Evolutionary conservation across 2,888 invertebrate species (phyloP).

Genomic region (Yponomeuta cagnagella): DNA sequence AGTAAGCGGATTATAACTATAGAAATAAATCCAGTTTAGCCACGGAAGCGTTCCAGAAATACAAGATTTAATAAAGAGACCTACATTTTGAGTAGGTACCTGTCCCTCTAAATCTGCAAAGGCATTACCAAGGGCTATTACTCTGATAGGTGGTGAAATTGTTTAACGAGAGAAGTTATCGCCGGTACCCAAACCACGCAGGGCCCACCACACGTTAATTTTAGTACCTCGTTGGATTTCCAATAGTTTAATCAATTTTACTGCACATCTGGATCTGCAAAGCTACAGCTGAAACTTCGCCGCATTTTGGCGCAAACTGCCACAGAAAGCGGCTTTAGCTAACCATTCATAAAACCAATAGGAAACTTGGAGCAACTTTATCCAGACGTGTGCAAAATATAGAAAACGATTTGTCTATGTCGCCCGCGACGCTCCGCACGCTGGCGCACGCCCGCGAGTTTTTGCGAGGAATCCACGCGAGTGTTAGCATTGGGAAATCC

Average conservation of each 20-base stretch:
- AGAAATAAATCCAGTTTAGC: background rate
- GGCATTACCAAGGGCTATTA: background rate
- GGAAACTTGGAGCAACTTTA: constrained; percentile 19
- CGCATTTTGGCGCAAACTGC: background rate
- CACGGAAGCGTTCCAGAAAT: background rate
- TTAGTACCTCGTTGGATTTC: background rate
- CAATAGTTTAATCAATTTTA: background rate
- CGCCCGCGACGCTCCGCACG: constrained; percentile 15
- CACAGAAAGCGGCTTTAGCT: background rate
- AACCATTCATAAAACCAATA: constrained; percentile 3
- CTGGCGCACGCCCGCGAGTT: constrained; percentile 19
- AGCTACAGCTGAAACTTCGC: background rate
- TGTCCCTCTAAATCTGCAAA: background rate
- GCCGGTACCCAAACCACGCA: background rate
- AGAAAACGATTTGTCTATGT: constrained; percentile 29
- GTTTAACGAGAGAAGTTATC: background rate
- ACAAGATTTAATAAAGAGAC: background rate
- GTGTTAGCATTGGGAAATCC: constrained; percentile 15
- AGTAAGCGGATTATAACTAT: background rate
- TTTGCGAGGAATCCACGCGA: constrained; percentile 23
- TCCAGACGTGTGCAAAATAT: constrained; percentile 21
- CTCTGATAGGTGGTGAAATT: background rate
- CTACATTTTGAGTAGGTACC: background rate
- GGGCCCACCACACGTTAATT: background rate
- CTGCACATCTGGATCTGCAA: background rate